Percentiles rank a stretch among this genome's conserved stretches.
phyloP scores from a whole-genome alignment of 2,113 vertebrate genomes.

The Zonotrichia leucophrys region DNA sequence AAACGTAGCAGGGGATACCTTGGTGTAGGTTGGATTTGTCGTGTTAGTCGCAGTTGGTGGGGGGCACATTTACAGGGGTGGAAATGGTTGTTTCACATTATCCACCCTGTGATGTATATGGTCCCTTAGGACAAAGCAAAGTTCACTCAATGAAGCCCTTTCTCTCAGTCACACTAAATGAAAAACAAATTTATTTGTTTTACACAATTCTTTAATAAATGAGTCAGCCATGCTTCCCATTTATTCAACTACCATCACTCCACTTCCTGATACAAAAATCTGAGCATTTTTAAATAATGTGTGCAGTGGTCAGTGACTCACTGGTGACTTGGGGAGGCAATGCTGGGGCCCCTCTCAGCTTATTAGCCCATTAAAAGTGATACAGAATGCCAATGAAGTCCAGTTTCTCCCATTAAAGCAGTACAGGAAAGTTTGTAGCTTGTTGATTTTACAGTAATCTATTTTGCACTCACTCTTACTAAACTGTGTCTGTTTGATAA shows the following conservation, averaged over 20 bases:
- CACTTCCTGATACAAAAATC: background rate
- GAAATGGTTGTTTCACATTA: background rate
- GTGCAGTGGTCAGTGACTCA: background rate
- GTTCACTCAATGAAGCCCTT: background rate
- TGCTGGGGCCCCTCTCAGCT: background rate
- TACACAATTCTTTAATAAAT: background rate
- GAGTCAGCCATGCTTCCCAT: background rate
- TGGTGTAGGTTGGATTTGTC: background rate
- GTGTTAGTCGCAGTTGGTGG: background rate
- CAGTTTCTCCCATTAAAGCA: background rate
- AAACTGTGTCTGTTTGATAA: background rate
- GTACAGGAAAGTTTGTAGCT: background rate
- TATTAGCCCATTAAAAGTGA: background rate
- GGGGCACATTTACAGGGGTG: background rate
- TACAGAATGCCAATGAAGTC: background rate
- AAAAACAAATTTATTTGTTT: conserved; percentile 24
- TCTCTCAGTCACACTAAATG: background rate
- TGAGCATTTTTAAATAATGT: background rate
- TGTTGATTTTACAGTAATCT: background rate
- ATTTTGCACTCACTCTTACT: background rate
- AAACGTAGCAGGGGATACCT: background rate
- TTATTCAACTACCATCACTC: background rate
- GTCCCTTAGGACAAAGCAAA: conserved; percentile 3
- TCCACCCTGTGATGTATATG: background rate
- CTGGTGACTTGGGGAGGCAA: background rate